Percentiles rank a stretch among this genome's conserved stretches.
Evolutionary conservation across 2,888 invertebrate species (phyloP).

Genomic region (Syrphus vitripennis): DNA sequence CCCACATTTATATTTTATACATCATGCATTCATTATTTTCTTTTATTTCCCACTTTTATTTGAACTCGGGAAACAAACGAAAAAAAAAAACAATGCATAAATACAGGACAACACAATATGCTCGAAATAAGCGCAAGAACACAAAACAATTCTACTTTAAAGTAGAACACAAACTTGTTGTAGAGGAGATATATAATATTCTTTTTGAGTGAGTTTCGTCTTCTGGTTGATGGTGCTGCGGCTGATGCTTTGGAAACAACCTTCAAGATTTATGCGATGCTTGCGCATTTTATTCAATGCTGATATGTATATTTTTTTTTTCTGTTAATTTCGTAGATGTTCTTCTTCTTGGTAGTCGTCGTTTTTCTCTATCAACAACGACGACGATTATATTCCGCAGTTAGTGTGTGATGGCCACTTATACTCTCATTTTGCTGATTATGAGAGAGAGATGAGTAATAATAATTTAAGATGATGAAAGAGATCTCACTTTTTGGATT

Average conservation of each 20-base stretch:
- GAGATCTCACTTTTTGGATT: conserved; percentile 61
- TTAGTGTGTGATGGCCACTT: conserved; percentile 70
- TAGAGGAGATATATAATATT: conserved; percentile 34
- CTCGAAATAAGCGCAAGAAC: conserved; percentile 25
- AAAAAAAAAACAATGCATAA: conserved; percentile 54
- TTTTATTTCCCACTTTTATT: conserved; percentile 65
- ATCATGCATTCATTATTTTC: conserved; percentile 62
- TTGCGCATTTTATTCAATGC: conserved; percentile 67
- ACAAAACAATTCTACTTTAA: conserved; percentile 56
- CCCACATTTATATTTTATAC: conserved; percentile 64
- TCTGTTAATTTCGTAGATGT: not conserved
- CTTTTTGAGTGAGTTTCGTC: conserved; percentile 15
- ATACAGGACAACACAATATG: conserved; percentile 39
- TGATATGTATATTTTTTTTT: conserved; percentile 6
- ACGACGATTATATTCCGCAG: conserved; percentile 47
- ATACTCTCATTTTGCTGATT: conserved; percentile 66
- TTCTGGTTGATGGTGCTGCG: conserved; percentile 10
- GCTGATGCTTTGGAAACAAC: conserved; percentile 31
- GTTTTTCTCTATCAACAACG: not conserved
- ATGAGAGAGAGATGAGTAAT: conserved; percentile 60
- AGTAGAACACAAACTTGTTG: conserved; percentile 63
- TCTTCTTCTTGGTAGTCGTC: not conserved
- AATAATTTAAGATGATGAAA: conserved; percentile 56
- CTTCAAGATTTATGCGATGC: conserved; percentile 71
- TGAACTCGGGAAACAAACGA: conserved; percentile 25